Evolutionary conservation across 2,888 invertebrate genomes (phyloP).

Genomic region (Oconnorella tubifera): DNA sequence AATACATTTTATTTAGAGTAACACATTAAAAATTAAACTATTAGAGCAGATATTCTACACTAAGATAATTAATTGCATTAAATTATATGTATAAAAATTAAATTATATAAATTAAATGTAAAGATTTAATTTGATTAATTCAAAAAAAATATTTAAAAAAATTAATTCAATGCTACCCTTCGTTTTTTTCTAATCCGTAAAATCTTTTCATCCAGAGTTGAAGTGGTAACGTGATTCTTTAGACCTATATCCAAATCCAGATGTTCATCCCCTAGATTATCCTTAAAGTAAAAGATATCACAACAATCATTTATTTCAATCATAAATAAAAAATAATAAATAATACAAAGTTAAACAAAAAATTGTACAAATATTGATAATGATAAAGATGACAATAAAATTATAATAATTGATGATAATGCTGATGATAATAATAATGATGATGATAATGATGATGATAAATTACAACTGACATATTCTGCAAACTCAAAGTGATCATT

Average conservation of each 20-base stretch:
- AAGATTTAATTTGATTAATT: not conserved
- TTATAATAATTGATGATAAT: no score
- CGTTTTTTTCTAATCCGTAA: not conserved
- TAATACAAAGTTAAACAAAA: not conserved
- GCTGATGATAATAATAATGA: not conserved
- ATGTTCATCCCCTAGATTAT: not conserved
- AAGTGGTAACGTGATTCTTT: not conserved
- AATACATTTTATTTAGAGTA: no score
- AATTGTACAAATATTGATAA: no score
- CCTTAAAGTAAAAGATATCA: no score
- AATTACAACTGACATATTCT: not conserved
- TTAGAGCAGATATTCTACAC: not conserved
- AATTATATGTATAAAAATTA: not conserved
- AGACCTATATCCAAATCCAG: not conserved
- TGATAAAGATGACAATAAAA: no score
- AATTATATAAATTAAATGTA: not conserved
- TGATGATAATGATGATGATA: not conserved
- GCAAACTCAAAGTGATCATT: slow-evolving; percentile 76
- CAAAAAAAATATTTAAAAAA: not conserved
- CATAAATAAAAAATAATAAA: not conserved
- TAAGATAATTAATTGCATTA: no score
- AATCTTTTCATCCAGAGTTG: slow-evolving; percentile 8
- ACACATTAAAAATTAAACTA: not conserved
- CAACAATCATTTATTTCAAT: no score
- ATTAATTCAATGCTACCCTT: not conserved